Evolutionary conservation across 1,140 invertebrate genomes (phyloP).

Genomic region (Brachionus calyciflorus): DNA sequence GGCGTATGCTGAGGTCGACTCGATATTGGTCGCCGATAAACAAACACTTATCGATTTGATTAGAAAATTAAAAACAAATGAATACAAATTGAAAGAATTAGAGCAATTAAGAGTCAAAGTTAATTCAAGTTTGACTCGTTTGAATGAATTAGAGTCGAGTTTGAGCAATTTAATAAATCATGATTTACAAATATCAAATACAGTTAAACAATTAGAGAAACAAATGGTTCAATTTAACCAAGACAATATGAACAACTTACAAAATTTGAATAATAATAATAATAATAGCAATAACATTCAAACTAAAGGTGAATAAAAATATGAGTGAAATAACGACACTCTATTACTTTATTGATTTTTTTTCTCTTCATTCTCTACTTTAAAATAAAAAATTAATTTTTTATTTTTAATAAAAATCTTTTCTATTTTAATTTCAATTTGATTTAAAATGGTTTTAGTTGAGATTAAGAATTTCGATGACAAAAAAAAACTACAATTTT

Average conservation of each 20-base stretch:
- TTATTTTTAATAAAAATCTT: slow-evolving; percentile 9
- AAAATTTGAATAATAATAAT: slow-evolving; percentile 14
- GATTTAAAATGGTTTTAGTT: no score
- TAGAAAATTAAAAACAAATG: slow-evolving; percentile 32
- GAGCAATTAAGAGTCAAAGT: slow-evolving; percentile 38
- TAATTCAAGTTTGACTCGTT: slow-evolving; percentile 20
- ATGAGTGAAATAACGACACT: no score
- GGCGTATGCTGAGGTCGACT: slow-evolving; percentile 42
- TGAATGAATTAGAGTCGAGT: slow-evolving; percentile 33
- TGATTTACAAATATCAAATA: slow-evolving; percentile 35
- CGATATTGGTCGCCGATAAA: slow-evolving; percentile 17
- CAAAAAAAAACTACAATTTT: no score
- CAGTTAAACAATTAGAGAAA: slow-evolving; percentile 14
- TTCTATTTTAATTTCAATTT: slow-evolving; percentile 22
- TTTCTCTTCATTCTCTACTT: not conserved
- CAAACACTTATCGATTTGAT: slow-evolving; percentile 29
- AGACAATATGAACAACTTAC: not conserved
- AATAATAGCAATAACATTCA: not conserved
- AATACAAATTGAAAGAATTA: slow-evolving; percentile 40
- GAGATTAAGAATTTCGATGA: no score
- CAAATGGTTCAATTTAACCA: slow-evolving; percentile 41
- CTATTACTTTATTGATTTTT: not conserved
- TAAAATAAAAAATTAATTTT: not conserved
- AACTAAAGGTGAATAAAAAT: not conserved
- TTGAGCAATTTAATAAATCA: slow-evolving; percentile 40